Evolutionary conservation across 2,888 invertebrate species (phyloP).

Genomic region (Mellilla xanthometata): DNA sequence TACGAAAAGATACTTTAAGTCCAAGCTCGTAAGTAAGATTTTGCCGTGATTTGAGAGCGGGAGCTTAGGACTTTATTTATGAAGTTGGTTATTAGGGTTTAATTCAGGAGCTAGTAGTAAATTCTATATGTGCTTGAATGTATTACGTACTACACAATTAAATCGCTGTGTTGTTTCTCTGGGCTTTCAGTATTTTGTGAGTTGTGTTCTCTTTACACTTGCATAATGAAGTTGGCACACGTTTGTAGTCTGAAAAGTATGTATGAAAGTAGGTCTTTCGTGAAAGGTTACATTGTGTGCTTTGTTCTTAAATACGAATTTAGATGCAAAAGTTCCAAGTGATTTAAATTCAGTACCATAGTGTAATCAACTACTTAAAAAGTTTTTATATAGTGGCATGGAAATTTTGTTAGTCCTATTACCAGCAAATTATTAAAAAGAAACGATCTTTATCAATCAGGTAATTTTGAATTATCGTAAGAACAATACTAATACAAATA

Average conservation of each 20-base stretch:
- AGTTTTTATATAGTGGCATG: too few relatives aligned
- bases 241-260: not conserved
- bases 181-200: slow-evolving; percentile 39
- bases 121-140: slow-evolving; percentile 62
- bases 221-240: not conserved
- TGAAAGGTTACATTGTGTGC: slow-evolving; percentile 1
- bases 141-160: slow-evolving; percentile 55
- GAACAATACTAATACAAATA: too few relatives aligned
- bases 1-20: slow-evolving; percentile 31
- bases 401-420: too few relatives aligned
- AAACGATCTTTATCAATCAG: too few relatives aligned
- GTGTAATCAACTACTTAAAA: too few relatives aligned
- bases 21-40: slow-evolving; percentile 31
- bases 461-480: too few relatives aligned
- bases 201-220: slow-evolving; percentile 12
- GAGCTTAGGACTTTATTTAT: slow-evolving; percentile 35
- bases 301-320: too few relatives aligned
- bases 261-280: slow-evolving; percentile 2
- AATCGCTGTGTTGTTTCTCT: slow-evolving; percentile 44
- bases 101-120: slow-evolving; percentile 64
- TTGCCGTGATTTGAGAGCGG: slow-evolving; percentile 24
- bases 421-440: too few relatives aligned
- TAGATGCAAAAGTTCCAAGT: too few relatives aligned
- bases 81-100: slow-evolving; percentile 56
- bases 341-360: too few relatives aligned